These are phyloP conservation scores for Panulirus ornatus DNA, from an alignment of 1,140 invertebrate species.

Conservation along the genomic window DNA sequence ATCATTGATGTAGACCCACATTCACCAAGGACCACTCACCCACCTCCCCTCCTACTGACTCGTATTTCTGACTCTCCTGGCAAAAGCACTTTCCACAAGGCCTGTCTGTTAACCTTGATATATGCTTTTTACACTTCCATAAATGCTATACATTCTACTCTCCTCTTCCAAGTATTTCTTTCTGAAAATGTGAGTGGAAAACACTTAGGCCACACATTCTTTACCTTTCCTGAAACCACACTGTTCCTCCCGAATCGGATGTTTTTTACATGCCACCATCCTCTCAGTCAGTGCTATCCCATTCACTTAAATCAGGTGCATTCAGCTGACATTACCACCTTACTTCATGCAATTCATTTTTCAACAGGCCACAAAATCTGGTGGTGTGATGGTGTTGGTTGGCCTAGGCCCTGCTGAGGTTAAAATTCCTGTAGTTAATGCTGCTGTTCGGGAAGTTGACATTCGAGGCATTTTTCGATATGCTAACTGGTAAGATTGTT, in stretches of 20 bases:
- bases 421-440: slow-evolving; percentile 89
- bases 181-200: too few relatives aligned
- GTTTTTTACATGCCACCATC: too few relatives aligned
- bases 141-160: neutral
- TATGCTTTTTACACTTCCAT: too few relatives aligned
- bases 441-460: slow-evolving; percentile 90
- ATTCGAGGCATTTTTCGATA: slow-evolving; percentile 89
- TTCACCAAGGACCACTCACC: too few relatives aligned
- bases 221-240: too few relatives aligned
- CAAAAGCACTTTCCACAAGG: neutral
- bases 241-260: too few relatives aligned
- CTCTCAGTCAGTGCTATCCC: neutral
- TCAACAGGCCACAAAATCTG: slow-evolving; percentile 87
- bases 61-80: neutral
- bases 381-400: slow-evolving; percentile 90
- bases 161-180: neutral
- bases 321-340: neutral
- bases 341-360: neutral
- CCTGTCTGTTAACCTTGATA: too few relatives aligned
- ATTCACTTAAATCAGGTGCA: neutral
- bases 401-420: slow-evolving; percentile 90
- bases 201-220: too few relatives aligned
- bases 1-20: too few relatives aligned
- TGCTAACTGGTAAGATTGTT: slow-evolving; percentile 72
- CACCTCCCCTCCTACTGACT: neutral